Evolutionary conservation across 2,888 invertebrate genomes (phyloP).

Genomic region (Colostygia pectinataria): DNA sequence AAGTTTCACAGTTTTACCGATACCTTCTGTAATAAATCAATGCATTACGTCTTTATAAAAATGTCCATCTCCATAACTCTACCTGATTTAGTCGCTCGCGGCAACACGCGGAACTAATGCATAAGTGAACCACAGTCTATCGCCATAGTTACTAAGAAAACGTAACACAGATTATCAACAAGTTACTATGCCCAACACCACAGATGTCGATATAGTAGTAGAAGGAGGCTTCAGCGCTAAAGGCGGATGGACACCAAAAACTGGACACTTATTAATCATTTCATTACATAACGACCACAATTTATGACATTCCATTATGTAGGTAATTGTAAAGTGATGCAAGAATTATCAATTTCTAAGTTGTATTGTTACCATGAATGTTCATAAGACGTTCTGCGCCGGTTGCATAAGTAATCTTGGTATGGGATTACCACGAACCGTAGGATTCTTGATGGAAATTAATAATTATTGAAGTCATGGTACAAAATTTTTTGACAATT

Average conservation of each 20-base stretch:
- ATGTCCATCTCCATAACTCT: conserved; percentile 29
- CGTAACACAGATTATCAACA: not conserved
- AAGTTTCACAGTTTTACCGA: not conserved
- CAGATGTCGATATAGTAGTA: not conserved
- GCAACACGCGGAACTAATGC: conserved; percentile 19
- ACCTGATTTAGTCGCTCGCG: conserved; percentile 14
- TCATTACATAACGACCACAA: not conserved
- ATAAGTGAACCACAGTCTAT: conserved; percentile 11
- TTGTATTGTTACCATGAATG: too few relatives aligned
- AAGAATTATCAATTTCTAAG: too few relatives aligned
- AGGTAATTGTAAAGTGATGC: too few relatives aligned
- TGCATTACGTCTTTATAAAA: conserved; percentile 12
- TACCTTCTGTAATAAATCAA: conserved; percentile 5
- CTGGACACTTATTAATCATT: not conserved
- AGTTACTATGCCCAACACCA: not conserved
- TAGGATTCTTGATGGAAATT: too few relatives aligned
- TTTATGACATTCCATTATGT: conserved; percentile 1
- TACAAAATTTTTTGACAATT: too few relatives aligned
- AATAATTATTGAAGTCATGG: too few relatives aligned
- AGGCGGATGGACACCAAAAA: not conserved
- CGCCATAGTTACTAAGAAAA: not conserved
- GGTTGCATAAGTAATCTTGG: too few relatives aligned
- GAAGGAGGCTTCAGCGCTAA: not conserved
- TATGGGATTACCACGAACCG: too few relatives aligned
- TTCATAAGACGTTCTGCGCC: too few relatives aligned